Evolutionary conservation across 2,797 vertebrate genomes (phyloP).

Genomic region (Muscicapa striata): DNA sequence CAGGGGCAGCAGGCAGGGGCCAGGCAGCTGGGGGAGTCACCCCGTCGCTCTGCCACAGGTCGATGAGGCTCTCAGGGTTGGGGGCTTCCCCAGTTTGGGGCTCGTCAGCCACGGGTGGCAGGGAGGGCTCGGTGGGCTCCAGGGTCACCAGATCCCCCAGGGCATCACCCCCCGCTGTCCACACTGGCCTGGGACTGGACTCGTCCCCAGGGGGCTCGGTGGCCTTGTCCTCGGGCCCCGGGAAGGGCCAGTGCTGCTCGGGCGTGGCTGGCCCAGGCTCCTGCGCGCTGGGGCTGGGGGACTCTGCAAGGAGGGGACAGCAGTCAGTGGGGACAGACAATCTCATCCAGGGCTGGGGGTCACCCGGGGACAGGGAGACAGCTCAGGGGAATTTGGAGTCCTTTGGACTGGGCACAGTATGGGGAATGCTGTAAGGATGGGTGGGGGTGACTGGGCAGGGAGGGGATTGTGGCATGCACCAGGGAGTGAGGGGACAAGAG

Average conservation of each 20-base stretch:
- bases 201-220: background rate
- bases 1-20: constrained; percentile 34
- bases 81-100: constrained; percentile 17
- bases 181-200: constrained; percentile 1
- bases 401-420: background rate
- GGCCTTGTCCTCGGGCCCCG: constrained; percentile 19
- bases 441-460: background rate
- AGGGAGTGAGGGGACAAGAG: fast-evolving
- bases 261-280: constrained; percentile 8
- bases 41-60: constrained; percentile 78
- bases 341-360: background rate
- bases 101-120: background rate
- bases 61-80: constrained; percentile 71
- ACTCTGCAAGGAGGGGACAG: constrained; percentile 50
- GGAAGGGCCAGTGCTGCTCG: constrained; percentile 60
- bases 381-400: background rate
- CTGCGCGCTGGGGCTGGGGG: constrained; percentile 58
- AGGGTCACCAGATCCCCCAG: constrained; percentile 70
- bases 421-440: background rate
- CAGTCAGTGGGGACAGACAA: background rate
- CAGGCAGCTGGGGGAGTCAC: constrained; percentile 5
- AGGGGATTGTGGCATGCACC: background rate
- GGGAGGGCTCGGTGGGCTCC: constrained; percentile 45
- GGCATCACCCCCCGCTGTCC: constrained; percentile 36
- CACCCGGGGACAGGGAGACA: background rate